These are phyloP conservation scores for Crotalus helleri DNA, from an alignment of 2,113 vertebrate species.

Conservation along the genomic window DNA sequence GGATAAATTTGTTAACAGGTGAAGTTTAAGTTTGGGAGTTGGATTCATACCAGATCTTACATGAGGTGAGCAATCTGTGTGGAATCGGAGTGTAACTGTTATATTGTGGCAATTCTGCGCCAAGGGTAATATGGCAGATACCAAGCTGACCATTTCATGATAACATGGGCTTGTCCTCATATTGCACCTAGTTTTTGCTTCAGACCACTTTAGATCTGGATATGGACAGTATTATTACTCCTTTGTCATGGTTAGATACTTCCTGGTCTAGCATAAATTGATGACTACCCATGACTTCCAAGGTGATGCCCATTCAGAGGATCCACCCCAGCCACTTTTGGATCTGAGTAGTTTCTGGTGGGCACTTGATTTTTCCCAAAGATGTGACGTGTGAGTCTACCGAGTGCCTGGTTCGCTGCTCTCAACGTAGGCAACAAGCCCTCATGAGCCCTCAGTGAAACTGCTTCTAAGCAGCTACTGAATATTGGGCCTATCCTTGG, in stretches of 20 bases:
- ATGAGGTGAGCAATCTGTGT: background rate
- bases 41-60: background rate
- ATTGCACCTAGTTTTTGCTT: background rate
- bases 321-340: background rate
- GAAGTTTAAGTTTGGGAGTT: background rate
- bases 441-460: background rate
- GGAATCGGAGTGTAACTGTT: background rate
- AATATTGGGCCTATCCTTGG: background rate
- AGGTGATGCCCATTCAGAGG: background rate
- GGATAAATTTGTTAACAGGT: background rate
- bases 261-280: background rate
- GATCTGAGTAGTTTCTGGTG: background rate
- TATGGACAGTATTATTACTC: background rate
- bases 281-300: background rate
- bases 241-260: background rate
- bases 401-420: background rate
- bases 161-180: background rate
- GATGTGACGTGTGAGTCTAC: background rate
- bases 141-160: background rate
- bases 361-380: background rate
- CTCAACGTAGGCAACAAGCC: background rate
- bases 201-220: background rate
- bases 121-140: background rate
- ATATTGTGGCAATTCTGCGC: background rate
- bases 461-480: background rate